Base-by-base conservation (phyloP, 1,140 invertebrate species). In the Acromyrmex echinatior region DNA sequence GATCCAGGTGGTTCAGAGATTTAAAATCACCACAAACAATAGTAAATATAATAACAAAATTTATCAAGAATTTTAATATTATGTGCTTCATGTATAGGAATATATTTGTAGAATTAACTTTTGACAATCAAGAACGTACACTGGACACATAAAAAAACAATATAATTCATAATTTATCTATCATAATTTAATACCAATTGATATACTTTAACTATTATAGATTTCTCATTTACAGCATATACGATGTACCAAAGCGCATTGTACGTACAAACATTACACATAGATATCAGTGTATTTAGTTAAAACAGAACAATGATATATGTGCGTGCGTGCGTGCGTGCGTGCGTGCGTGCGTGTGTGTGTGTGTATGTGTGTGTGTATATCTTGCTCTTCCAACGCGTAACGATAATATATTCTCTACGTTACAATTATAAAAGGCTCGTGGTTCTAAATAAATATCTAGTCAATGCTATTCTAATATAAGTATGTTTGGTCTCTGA, bases 341-440 rank as follows among this genome's bases (percentile, higher is more conserved):
- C 2, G 28, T 28, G 28, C 2, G 28, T 28, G 28, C 0, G 28
- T 28, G 28, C 2, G 28, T 2, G 28, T 1, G 28, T 28, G 28
- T 28, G 2, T 28, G 2, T 31, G 3, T 31, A 0, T 31, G 31
- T 31, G 3, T 31, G 0, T 31, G 31, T 31, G 31, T 31, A 0
- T 31, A 4, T 28, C 1, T 28, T 31, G 31, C 31, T 39, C 9
- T 66, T 10, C 7, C 35, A 49, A n/a, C 66, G 25, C 31, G 25
- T 35, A 53, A 51, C 6, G 70, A 79, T 63, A 89, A 80, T 71
- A 80, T 65, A 81, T 63, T 71, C 56, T 65, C 66, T 81, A 65
- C 28, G 39, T 88, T 90, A 49, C 90, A 93, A 93, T 92, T 92
- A 89, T 81, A 85, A 70, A 93, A 94, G 92, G 92, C 91, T 93